Evolutionary conservation across 2,113 vertebrate genomes (phyloP).

Genomic region (Etheostoma cragini): DNA sequence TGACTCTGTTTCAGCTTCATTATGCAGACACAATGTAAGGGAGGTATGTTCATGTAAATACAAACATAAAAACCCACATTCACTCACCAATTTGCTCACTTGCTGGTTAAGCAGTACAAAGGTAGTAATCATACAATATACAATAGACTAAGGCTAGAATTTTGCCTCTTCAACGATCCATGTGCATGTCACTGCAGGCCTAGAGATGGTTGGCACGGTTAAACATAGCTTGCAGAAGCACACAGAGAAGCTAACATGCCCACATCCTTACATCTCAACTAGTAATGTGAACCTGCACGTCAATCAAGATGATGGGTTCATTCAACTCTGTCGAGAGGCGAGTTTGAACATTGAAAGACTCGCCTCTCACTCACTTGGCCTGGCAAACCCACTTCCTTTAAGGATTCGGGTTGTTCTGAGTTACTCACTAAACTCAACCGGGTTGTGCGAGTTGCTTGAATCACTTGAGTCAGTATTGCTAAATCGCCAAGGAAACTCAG

Average conservation of each 20-base stretch:
- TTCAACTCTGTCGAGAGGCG: background rate
- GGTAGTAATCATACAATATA: background rate
- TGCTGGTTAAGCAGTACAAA: background rate
- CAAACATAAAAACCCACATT: background rate
- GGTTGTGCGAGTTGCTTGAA: no score
- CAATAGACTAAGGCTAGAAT: background rate
- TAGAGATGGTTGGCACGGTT: background rate
- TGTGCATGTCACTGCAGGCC: background rate
- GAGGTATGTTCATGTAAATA: background rate
- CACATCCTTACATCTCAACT: background rate
- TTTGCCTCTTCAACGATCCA: background rate
- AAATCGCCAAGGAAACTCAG: no score
- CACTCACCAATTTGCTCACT: background rate
- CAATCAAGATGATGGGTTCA: background rate
- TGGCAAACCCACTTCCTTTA: no score
- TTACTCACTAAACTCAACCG: no score
- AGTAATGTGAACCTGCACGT: background rate
- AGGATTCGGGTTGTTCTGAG: no score
- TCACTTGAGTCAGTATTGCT: no score
- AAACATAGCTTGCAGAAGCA: background rate
- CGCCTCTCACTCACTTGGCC: no score
- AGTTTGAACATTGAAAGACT: background rate
- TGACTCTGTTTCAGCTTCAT: constrained; percentile 25
- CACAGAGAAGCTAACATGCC: background rate
- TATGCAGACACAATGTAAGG: background rate